Evolutionary conservation across 2,797 vertebrate genomes (phyloP).

Genomic region (Siniperca undulata): DNA sequence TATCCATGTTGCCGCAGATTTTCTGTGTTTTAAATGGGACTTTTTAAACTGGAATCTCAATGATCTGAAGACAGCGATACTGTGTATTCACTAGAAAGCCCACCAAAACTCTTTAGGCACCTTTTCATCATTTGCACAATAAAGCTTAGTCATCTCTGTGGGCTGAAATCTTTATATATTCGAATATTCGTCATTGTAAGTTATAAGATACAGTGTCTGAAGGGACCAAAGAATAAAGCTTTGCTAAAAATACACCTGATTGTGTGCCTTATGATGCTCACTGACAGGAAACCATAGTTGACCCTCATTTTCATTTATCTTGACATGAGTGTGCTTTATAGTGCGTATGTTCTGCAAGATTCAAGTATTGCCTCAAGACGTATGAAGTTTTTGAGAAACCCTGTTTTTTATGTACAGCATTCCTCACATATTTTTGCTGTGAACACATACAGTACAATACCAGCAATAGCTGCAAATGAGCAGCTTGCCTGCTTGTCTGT

Average conservation of each 20-base stretch:
- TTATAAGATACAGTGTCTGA: background rate
- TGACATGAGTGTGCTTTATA: background rate
- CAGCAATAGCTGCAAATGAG: slow-evolving; percentile 40
- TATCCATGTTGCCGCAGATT: slow-evolving; percentile 7
- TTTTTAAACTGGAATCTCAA: slow-evolving; percentile 5
- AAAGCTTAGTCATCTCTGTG: slow-evolving; percentile 9
- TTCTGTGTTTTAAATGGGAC: background rate
- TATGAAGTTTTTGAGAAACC: slow-evolving; percentile 18
- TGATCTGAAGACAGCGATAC: background rate
- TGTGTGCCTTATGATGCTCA: slow-evolving; percentile 16
- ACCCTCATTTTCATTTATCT: background rate
- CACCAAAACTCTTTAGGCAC: background rate
- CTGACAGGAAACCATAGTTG: background rate
- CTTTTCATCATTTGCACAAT: slow-evolving; percentile 28
- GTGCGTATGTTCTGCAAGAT: slow-evolving; percentile 6
- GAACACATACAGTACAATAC: slow-evolving; percentile 26
- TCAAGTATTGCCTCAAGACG: background rate
- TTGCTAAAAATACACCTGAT: slow-evolving; percentile 15
- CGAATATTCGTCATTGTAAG: background rate
- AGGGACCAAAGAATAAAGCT: background rate
- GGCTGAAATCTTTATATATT: background rate
- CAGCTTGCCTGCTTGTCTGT: slow-evolving; percentile 20
- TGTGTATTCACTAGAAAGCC: background rate
- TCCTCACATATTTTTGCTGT: slow-evolving; percentile 11
- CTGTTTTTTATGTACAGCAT: slow-evolving; percentile 4